These are phyloP conservation scores for Spodoptera frugiperda DNA, from an alignment of 1,140 invertebrate species.

Conservation along the genomic window DNA sequence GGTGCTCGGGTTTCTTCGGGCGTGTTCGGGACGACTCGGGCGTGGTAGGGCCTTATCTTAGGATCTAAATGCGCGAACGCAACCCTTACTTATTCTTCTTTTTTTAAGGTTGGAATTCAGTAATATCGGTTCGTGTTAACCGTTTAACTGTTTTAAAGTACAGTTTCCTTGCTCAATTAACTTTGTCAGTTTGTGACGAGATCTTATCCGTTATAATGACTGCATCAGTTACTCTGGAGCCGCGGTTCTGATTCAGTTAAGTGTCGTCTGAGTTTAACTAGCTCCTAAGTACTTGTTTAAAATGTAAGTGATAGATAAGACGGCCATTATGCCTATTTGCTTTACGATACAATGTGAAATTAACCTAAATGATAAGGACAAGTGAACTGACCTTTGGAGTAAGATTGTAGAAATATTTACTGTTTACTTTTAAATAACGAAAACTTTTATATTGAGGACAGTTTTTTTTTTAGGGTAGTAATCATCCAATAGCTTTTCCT, in stretches of 20 bases:
- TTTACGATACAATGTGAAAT: constrained; percentile 5
- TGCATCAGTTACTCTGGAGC: constrained; percentile 45
- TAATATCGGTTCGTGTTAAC: constrained; percentile 10
- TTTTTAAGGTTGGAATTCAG: constrained; percentile 50
- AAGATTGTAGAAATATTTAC: too few relatives aligned
- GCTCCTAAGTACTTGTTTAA: constrained; percentile 24
- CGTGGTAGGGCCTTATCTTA: constrained; percentile 63
- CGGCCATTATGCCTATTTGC: neutral
- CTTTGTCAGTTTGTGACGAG: constrained; percentile 38
- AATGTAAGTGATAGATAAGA: constrained; percentile 38
- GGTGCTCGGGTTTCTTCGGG: constrained; percentile 62
- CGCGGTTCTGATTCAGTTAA: constrained; percentile 43
- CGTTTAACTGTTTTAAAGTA: constrained; percentile 38
- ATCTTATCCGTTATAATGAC: constrained; percentile 45
- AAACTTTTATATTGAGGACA: neutral
- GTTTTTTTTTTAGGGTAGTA: too few relatives aligned
- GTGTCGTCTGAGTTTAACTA: constrained; percentile 22
- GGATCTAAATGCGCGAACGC: constrained; percentile 67
- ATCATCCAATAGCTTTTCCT: too few relatives aligned
- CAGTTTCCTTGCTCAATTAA: constrained; percentile 53
- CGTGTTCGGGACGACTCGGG: constrained; percentile 63
- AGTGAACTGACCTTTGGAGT: neutral
- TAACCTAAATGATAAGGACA: constrained; percentile 12
- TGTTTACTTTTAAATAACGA: too few relatives aligned
- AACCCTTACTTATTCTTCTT: constrained; percentile 61